Evolutionary conservation across 2,797 vertebrate genomes (phyloP).

Genomic region (Scolopax rusticola): DNA sequence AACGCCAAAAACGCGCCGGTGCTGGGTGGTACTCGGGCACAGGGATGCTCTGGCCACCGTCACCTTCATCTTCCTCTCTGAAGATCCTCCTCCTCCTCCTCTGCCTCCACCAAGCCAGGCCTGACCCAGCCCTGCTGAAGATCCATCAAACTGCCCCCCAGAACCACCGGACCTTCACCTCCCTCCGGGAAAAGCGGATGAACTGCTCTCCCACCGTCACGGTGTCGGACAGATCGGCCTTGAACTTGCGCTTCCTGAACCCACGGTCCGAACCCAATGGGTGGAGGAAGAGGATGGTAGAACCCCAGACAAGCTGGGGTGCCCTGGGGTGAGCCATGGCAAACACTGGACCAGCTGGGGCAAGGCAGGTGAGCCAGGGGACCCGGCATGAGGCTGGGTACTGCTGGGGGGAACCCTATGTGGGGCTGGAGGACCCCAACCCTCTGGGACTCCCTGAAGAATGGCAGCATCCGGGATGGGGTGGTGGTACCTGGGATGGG

Average conservation of each 20-base stretch:
- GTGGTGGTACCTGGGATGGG: rapidly evolving
- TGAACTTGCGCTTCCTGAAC: rapidly evolving
- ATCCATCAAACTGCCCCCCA: not conserved
- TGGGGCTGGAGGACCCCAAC: not conserved
- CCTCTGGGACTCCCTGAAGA: not conserved
- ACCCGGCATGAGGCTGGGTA: too few species aligned
- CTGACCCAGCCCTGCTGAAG: rapidly evolving
- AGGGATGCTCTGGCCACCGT: not conserved
- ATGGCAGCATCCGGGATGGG: not conserved
- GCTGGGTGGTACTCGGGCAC: not conserved
- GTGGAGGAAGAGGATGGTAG: not conserved
- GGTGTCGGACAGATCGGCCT: rapidly evolving
- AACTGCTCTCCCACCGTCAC: rapidly evolving
- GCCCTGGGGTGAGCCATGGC: not conserved
- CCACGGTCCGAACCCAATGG: rapidly evolving
- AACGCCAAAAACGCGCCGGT: rapidly evolving
- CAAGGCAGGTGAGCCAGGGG: not conserved
- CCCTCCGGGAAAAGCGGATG: rapidly evolving
- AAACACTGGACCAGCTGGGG: not conserved
- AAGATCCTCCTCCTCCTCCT: not conserved
- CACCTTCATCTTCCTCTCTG: not conserved
- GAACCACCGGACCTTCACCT: not conserved
- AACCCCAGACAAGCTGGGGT: not conserved
- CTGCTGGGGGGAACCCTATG: rapidly evolving
- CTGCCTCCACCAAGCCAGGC: not conserved